A percentile compares a stretch with the other conserved stretches of the same genome.
Evolutionary conservation across 2,113 vertebrate genomes (phyloP).

Genomic region (Gavia stellata): DNA sequence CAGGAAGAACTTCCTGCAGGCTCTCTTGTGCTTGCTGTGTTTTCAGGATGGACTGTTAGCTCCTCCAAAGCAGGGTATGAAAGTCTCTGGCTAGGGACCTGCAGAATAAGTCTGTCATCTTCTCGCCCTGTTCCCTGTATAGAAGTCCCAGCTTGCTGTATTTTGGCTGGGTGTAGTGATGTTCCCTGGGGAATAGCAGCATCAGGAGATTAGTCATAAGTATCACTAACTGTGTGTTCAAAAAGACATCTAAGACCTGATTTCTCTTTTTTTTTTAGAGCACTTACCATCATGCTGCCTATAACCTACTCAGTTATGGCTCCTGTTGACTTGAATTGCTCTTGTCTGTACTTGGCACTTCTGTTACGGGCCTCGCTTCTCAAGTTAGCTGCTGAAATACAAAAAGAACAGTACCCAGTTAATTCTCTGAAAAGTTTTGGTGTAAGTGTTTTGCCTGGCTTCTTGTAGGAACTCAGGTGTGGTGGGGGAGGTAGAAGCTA

Average conservation of each 20-base stretch:
- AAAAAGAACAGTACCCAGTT: background rate
- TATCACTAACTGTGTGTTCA: background rate
- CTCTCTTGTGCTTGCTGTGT: background rate
- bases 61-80: background rate
- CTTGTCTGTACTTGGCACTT: background rate
- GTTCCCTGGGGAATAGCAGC: conserved; percentile 14
- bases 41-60: background rate
- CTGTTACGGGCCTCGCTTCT: background rate
- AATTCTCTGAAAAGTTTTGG: background rate
- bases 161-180: background rate
- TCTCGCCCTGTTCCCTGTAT: background rate
- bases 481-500: background rate
- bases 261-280: background rate
- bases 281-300: background rate
- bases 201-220: background rate
- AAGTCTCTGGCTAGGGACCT: background rate
- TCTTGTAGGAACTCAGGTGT: background rate
- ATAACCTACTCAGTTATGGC: background rate
- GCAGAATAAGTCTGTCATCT: background rate
- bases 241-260: background rate
- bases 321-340: background rate
- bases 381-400: background rate
- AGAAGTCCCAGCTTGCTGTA: background rate
- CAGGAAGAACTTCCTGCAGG: background rate
- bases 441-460: background rate